Evolutionary conservation across 2,888 invertebrate species (phyloP), one percentile per base, ranked within the genome.

Genomic region (Cheilosia urbana): DNA sequence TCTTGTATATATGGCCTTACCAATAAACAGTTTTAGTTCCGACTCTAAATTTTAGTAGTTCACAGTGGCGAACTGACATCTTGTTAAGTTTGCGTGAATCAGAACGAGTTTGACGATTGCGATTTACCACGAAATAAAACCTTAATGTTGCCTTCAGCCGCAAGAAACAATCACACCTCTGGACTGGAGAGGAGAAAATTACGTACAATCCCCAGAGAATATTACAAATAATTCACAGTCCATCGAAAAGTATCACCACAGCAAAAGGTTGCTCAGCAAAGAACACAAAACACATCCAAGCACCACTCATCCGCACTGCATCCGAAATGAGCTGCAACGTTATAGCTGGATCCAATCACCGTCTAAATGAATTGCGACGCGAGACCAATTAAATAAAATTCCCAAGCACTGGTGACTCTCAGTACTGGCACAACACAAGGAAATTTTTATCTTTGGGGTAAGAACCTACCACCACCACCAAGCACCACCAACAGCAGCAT

Each of bases 371-470:
- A 84, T 79, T 73, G 79, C 83, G 42, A 75, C 84, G 84, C 79
- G 79, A 84, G 84, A 84, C 84, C 84, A 84, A 84, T 84, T 84
- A 84, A 84, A 84, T 84, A 79, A 84, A 79, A 84, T 79, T 84
- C 83, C 75, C 73, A 68, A 83, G 65, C 73, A 40, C 40, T 17
- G 37, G 37, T 47, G 65, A 30, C 51, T 17, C 17, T 62, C 73
- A 79, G 51, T 71, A 78, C 65, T 65, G 72, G 30, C 55, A 58
- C 19, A 71, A 77, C 27, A 60, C 72, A 65, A 51, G 19, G 57
- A 69, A 65, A 78, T 65, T 83, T 57, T 83, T 78, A 83, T 83
- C 78, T 68, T 51, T 21, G 37, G 13, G 17, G 47, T 17, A 21
- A 24, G 66, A 71, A 37, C 37, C 37, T 11, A 51, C 24, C 49